These are phyloP conservation scores for Trachops cirrhosus DNA, from an alignment of 2,797 vertebrate genomes.

Conservation along the genomic window DNA sequence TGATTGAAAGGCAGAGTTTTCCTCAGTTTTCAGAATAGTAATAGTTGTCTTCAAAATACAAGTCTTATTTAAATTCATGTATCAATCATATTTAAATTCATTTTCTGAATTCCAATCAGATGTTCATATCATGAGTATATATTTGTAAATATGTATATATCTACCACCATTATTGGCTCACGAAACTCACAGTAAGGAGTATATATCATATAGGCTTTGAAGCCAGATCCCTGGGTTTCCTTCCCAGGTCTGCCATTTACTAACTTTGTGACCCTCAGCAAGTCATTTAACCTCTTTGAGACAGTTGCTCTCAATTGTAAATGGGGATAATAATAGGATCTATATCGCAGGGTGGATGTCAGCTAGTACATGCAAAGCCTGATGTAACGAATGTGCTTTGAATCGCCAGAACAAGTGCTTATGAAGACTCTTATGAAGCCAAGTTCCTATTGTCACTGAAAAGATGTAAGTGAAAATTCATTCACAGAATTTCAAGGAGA, in stretches of 20 bases:
- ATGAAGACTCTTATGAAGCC: not conserved
- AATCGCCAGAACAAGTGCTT: not conserved
- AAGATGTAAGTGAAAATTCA: not conserved
- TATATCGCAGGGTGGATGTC: not conserved
- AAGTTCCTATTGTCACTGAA: not conserved
- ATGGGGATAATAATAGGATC: not conserved
- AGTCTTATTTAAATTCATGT: not conserved
- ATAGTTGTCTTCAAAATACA: not conserved
- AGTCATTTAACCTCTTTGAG: not conserved
- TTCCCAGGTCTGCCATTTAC: not conserved
- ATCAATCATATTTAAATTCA: conserved; percentile 21
- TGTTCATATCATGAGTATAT: not conserved
- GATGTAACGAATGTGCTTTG: not conserved
- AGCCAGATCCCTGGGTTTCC: not conserved
- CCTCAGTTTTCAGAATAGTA: not conserved
- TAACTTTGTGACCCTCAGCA: not conserved
- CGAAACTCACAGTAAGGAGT: not conserved
- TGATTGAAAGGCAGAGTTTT: not conserved
- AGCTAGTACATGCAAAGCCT: not conserved
- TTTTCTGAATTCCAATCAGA: conserved; percentile 30
- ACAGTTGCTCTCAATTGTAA: not conserved
- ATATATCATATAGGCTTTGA: not conserved
- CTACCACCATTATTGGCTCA: not conserved
- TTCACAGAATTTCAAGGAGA: not conserved
- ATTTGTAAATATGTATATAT: not conserved